Base-by-base conservation (phyloP, 1,140 invertebrate species). In the Zeugodacus cucurbitae region DNA sequence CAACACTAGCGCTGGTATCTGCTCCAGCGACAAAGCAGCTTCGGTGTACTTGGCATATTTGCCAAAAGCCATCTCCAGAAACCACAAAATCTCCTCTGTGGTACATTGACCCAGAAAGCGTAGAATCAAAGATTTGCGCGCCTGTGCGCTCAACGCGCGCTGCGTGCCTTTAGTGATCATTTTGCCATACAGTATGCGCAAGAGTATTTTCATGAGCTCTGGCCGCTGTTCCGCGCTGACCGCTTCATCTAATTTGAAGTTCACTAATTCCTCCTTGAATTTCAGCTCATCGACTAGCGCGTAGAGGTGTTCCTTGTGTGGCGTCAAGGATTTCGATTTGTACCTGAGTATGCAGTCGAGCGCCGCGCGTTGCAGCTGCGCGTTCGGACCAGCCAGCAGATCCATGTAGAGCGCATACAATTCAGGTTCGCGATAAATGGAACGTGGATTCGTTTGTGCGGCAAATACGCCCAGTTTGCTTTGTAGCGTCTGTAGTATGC, bases 181-280 rank as follows among this genome's bases (percentile, higher is more conserved):
- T 94, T 98, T 98, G 8, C 97, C 97, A 93, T 97, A 98, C 2
- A 98, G 94, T 88, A 99, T 96, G 91, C 97, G 96, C 93, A 99
- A 95, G 11, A 99, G 94, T 78, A 98, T 94, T 0, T 97, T 97
- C 88, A 99, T 95, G 1, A 98, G 92, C 89, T 96, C 95, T 37
- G 94, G 92, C 88, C 98, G 95, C 92, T 99, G 96, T 74, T 97
- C 96, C 1, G 94, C 90, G 74, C 95, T 94, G n/a, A 98, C 95
- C 37, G 94, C 93, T 86, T 96, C 94, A 87, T 95, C 95, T 7
- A 98, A 95, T 91, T 96, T 96, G 90, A 99, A 98, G 11, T 95
- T 94, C 0, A 95, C 95, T 1, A 99, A 91, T 93, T 98, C 97
- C 88, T 96, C 96, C 93, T 97, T 97, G 88, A 99, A 96, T 89